phyloP scores from a whole-genome alignment of 2,888 invertebrate genomes.

The Phorcus lineatus region DNA sequence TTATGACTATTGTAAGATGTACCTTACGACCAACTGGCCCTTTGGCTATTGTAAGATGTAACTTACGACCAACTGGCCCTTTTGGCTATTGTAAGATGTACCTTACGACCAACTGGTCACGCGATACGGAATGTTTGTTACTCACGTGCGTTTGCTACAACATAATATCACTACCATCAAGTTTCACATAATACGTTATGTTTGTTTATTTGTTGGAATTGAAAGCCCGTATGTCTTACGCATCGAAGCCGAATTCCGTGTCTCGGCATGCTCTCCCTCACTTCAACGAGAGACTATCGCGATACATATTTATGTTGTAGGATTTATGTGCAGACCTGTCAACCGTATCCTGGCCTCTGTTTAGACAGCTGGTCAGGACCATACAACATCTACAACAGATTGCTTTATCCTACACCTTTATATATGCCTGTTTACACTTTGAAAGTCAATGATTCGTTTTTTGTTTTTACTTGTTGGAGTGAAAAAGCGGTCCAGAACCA shows the following conservation, averaged over 20 bases:
- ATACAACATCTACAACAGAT: neutral
- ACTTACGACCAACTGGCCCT: too few relatives aligned
- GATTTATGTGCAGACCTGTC: conserved; percentile 11
- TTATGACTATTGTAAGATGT: too few relatives aligned
- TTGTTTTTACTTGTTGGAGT: neutral
- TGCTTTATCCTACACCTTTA: neutral
- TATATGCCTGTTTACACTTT: neutral
- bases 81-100: too few relatives aligned
- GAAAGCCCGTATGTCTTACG: neutral
- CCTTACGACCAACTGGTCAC: too few relatives aligned
- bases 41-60: too few relatives aligned
- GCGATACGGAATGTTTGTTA: too few relatives aligned
- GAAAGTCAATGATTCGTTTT: neutral
- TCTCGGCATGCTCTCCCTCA: neutral
- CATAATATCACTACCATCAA: too few relatives aligned
- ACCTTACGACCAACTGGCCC: too few relatives aligned
- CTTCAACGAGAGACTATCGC: neutral
- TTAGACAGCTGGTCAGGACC: neutral
- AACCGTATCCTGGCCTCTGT: neutral
- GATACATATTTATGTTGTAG: conserved; percentile 7
- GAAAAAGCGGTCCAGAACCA: neutral
- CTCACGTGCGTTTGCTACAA: too few relatives aligned
- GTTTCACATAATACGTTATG: neutral
- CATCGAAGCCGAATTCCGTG: neutral
- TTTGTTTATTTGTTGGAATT: neutral